Percentiles rank a stretch among this genome's conserved stretches.
Evolutionary conservation across 2,888 invertebrate species (phyloP).

Genomic region (Dichetophora obliterata): DNA sequence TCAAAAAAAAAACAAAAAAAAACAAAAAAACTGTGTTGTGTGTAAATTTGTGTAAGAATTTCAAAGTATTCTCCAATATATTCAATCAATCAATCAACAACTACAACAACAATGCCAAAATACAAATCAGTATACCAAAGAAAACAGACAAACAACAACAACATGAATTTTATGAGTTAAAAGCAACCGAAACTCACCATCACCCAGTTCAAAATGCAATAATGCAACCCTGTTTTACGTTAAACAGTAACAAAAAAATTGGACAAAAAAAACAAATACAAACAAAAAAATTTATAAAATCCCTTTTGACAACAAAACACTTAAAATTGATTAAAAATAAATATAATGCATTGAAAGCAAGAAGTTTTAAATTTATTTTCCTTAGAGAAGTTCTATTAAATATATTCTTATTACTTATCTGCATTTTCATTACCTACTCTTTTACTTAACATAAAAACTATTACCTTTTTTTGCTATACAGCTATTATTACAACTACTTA

Average conservation of each 20-base stretch:
- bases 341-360: no score
- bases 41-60: conserved; percentile 1
- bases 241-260: not conserved
- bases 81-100: conserved; percentile 29
- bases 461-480: not conserved
- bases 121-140: conserved; percentile 37
- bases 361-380: no score
- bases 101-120: conserved; percentile 5
- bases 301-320: no score
- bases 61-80: not conserved
- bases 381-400: not conserved
- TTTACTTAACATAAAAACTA: not conserved
- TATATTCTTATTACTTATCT: not conserved
- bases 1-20: no score
- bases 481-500: conserved; percentile 23
- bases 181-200: conserved; percentile 52
- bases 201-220: conserved; percentile 70
- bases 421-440: not conserved
- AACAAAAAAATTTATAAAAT: no score
- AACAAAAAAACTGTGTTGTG: conserved; percentile 11
- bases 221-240: conserved; percentile 10
- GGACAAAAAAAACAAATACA: not conserved
- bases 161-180: conserved; percentile 24
- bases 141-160: conserved; percentile 49
- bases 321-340: no score